Evolutionary conservation across 2,888 invertebrate genomes (phyloP).

Genomic region (Agelastica alni): DNA sequence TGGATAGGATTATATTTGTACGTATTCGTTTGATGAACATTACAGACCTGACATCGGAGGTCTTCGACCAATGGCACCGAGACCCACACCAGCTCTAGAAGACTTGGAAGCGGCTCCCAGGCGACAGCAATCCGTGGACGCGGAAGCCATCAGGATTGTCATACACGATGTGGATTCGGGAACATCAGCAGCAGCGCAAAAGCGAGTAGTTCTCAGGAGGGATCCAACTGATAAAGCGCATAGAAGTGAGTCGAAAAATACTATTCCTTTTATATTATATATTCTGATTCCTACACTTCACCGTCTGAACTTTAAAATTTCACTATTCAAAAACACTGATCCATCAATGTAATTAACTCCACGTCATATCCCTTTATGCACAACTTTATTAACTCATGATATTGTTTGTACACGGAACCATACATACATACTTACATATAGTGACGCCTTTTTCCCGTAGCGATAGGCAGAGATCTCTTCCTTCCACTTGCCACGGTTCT

Average conservation of each 20-base stretch:
- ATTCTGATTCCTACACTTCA: too few relatives aligned
- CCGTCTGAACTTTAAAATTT: too few relatives aligned
- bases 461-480: too few relatives aligned
- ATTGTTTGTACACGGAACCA: too few relatives aligned
- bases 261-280: too few relatives aligned
- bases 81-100: conserved; percentile 66
- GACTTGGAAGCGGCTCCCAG: conserved; percentile 67
- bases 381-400: too few relatives aligned
- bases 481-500: too few relatives aligned
- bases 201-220: conserved; percentile 73
- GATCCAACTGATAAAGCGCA: conserved; percentile 85
- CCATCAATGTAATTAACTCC: too few relatives aligned
- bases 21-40: not conserved
- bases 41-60: conserved; percentile 74
- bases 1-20: not conserved
- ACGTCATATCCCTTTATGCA: too few relatives aligned
- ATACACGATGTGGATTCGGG: conserved; percentile 90
- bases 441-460: too few relatives aligned
- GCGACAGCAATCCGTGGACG: conserved; percentile 85
- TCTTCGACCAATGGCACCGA: conserved; percentile 57
- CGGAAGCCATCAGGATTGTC: conserved; percentile 90
- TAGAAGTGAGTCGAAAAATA: conserved; percentile 85
- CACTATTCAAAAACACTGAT: too few relatives aligned
- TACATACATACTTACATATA: too few relatives aligned
- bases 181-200: conserved; percentile 68